Percentiles rank a stretch among this genome's conserved stretches.
Evolutionary conservation across 2,113 vertebrate genomes (phyloP).

Genomic region (Actenoides hombroni): DNA sequence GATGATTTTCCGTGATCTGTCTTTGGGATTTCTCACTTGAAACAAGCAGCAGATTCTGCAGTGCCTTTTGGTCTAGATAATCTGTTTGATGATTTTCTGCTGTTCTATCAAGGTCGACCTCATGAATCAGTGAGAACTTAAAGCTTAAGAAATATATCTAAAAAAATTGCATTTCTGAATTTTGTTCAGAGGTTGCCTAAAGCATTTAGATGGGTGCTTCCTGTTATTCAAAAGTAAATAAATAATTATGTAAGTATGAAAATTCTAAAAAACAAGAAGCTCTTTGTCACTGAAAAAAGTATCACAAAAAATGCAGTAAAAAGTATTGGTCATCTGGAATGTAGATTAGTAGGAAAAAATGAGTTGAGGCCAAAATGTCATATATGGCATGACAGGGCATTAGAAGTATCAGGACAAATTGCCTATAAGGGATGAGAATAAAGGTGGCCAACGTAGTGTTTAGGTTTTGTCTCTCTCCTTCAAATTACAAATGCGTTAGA

Average conservation of each 20-base stretch:
- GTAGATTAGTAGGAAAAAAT: not conserved
- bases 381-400: not conserved
- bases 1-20: not conserved
- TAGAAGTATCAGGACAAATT: not conserved
- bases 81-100: not conserved
- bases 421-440: not conserved
- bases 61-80: not conserved
- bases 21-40: not conserved
- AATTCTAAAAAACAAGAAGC: not conserved
- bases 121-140: not conserved
- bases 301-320: not conserved
- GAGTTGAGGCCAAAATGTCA: not conserved
- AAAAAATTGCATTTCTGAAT: not conserved
- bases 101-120: not conserved
- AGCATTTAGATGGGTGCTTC: not conserved
- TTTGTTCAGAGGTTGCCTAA: not conserved
- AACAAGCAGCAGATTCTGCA: not conserved
- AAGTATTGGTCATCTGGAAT: not conserved
- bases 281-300: not conserved
- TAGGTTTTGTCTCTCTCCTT: not conserved
- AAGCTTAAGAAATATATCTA: not conserved
- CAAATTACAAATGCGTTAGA: not conserved
- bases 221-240: not conserved
- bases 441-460: not conserved
- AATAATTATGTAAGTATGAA: not conserved